A percentile compares a stretch with the other conserved stretches of the same genome.
These are phyloP conservation scores for Troilus luridus DNA, from an alignment of 2,888 invertebrate species.

Conservation along the genomic window DNA sequence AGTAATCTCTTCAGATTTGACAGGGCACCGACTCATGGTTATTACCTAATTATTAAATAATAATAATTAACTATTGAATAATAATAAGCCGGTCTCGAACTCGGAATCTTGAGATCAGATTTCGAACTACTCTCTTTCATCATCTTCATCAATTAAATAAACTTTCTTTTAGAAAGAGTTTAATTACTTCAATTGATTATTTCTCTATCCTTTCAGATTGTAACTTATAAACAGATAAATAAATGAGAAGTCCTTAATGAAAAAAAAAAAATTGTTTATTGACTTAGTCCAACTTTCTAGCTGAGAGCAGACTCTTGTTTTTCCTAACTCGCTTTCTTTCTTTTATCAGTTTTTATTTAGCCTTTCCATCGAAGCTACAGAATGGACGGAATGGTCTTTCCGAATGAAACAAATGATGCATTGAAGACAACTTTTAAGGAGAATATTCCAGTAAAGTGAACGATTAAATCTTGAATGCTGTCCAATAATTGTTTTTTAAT, in stretches of 20 bases:
- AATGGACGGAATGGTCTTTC: background rate
- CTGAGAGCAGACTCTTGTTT: background rate
- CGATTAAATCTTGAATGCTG: background rate
- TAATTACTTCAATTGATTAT: too few relatives aligned
- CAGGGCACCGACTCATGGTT: too few relatives aligned
- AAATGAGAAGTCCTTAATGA: background rate
- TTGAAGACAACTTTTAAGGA: background rate
- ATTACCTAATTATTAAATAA: too few relatives aligned
- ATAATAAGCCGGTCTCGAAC: too few relatives aligned
- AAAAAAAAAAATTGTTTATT: background rate
- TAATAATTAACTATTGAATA: too few relatives aligned
- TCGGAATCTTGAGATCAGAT: too few relatives aligned
- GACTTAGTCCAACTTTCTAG: background rate
- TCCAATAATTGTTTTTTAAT: background rate
- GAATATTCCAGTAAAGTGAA: background rate
- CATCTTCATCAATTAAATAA: too few relatives aligned
- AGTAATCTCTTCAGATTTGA: too few relatives aligned
- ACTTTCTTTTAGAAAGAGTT: too few relatives aligned
- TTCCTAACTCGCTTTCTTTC: background rate
- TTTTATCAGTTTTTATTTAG: background rate
- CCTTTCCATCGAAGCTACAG: background rate
- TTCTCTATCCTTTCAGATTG: background rate
- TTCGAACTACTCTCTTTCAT: too few relatives aligned
- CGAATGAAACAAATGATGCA: background rate
- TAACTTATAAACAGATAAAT: background rate